Evolutionary conservation across 2,113 vertebrate genomes (phyloP), one percentile per base, ranked within the genome.

Genomic region (Mormyrus iriodes): DNA sequence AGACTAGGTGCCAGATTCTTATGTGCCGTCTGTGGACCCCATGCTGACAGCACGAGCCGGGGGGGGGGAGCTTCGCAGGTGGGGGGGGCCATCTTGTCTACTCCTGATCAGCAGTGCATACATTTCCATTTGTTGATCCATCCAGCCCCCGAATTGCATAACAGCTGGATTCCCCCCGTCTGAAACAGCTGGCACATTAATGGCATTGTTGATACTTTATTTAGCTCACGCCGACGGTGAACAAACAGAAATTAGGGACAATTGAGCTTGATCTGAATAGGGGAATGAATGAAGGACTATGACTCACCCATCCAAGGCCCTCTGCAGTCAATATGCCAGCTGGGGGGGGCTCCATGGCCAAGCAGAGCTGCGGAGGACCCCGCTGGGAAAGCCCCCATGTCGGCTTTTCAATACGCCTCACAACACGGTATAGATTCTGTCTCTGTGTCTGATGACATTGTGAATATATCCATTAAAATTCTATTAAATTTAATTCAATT

Each of bases 381-480:
- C 13, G 15, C 13, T 35, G 19, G 27, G 35, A 42, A 31, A 79
- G 17, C 13, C 73, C 61, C 10, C 10, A 0, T 65, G 61, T 65
- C 61, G 3, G 9, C 61, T 65, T 27, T 69, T 69, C n/a, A 69
- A 31, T 31, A 69, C 31, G 27, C 61, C 27, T 69, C 61, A 69
- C 61, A 31, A n/a, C 61, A 12, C 3, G n/a, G 61, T 69, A 31
- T 31, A 31, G 27, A 31, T 13, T 10, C 9, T 4, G 61, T 69
- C 61, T 31, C 61, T 31, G 0, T 69, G 61, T 69, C 15, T 79
- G 35, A 79, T 35, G 31, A 42, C 73, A 19, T 79, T 8, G 73
- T 42, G 35, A 79, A 79, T 79, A 79, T 42, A 79, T 79, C 35
- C 35, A 79, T 79, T 79, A 79, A 79, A 79, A 79, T 79, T 79